A percentile compares a stretch with the other conserved stretches of the same genome.
phyloP scores from a whole-genome alignment of 2,113 vertebrate genomes.

The Clupea harengus region DNA sequence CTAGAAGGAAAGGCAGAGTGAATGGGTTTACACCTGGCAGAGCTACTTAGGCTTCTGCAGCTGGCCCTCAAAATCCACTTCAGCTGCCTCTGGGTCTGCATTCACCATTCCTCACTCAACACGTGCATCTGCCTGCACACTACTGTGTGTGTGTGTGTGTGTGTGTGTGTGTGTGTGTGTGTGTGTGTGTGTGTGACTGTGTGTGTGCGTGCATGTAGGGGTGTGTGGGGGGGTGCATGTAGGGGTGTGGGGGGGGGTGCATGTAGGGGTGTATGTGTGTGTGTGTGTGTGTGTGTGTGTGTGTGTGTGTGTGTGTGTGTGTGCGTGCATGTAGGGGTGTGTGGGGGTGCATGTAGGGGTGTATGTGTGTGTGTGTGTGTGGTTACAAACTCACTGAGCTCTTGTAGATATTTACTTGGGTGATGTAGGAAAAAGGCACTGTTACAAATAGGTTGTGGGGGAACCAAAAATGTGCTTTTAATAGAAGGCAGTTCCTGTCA shows the following conservation, averaged over 20 bases:
- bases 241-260: too few species aligned
- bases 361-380: background rate
- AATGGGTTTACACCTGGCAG: background rate
- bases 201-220: background rate
- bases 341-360: background rate
- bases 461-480: background rate
- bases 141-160: constrained; percentile 22
- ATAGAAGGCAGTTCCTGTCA: background rate
- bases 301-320: constrained; percentile 6
- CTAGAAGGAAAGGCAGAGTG: background rate
- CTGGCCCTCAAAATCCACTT: constrained; percentile 35
- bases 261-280: background rate
- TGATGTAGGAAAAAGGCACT: background rate
- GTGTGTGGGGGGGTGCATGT: too few species aligned
- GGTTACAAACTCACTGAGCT: background rate
- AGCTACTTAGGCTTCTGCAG: constrained; percentile 28
- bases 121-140: background rate
- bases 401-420: background rate
- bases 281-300: constrained; percentile 1
- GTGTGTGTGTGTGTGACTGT: background rate
- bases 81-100: constrained; percentile 19
- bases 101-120: background rate
- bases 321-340: too few species aligned
- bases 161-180: background rate
- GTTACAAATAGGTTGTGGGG: background rate